Conservation (phyloP, 1,140 invertebrate genomes). For the Drosophila subpulchrella region DNA sequence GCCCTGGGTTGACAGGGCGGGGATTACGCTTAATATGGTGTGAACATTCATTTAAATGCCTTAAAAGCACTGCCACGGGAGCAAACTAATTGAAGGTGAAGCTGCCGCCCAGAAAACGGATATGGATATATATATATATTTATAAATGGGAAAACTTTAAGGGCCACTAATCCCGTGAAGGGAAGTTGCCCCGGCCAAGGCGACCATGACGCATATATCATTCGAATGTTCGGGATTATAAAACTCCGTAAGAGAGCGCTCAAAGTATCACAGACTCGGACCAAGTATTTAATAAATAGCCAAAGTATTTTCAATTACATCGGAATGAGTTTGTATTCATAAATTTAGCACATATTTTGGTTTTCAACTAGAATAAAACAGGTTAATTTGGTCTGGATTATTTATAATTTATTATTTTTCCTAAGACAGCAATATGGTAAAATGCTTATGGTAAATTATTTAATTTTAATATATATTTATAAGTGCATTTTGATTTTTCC, state of each 20-base stretch:
- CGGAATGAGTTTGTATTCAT: background rate
- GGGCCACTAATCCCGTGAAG: background rate
- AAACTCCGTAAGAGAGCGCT: background rate
- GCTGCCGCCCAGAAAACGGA: background rate
- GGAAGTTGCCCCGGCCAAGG: no score
- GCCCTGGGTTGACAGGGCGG: constrained; percentile 12
- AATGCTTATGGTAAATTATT: no score
- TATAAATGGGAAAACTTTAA: constrained; percentile 1
- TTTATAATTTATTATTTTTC: no score
- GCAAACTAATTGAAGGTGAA: constrained; percentile 36
- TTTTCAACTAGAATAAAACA: no score
- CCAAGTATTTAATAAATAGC: background rate
- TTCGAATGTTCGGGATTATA: background rate
- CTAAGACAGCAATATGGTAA: no score
- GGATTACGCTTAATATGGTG: constrained; percentile 61
- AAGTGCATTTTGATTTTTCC: no score
- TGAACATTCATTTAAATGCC: constrained; percentile 59
- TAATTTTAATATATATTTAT: no score
- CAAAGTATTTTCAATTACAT: background rate
- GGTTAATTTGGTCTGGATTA: no score
- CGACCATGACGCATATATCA: background rate
- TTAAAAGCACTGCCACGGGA: background rate
- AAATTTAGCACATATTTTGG: no score
- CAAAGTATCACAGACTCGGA: background rate
- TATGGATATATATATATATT: background rate